These are phyloP conservation scores for Silvanus unidentatus DNA, from an alignment of 2,888 invertebrate species.

Conservation along the genomic window DNA sequence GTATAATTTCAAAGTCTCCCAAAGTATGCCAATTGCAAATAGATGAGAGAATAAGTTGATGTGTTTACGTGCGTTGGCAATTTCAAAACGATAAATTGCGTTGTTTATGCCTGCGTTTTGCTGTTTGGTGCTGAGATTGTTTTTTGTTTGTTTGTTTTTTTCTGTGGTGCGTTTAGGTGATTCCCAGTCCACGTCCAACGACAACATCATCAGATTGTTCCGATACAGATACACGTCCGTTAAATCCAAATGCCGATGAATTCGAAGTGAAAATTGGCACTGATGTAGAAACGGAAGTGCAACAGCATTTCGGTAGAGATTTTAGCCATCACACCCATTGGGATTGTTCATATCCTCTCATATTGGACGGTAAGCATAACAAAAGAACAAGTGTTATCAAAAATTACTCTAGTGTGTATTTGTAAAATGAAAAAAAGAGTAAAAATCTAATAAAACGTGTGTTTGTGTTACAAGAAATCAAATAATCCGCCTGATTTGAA, in stretches of 20 bases:
- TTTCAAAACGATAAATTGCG: conserved; percentile 3
- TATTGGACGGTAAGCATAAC: conserved; percentile 30
- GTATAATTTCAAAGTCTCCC: conserved; percentile 21
- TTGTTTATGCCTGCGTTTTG: not conserved
- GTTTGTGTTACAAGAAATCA: no score
- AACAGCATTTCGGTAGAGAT: conserved; percentile 30
- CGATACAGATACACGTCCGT: conserved; percentile 16
- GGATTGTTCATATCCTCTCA: conserved; percentile 26
- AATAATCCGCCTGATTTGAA: no score
- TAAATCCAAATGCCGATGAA: conserved; percentile 43
- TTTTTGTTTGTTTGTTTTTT: no score
- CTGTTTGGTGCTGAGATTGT: no score
- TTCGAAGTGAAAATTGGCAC: conserved; percentile 31
- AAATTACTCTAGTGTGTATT: not conserved
- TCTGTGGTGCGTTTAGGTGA: conserved; percentile 10
- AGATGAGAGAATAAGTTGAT: conserved; percentile 8
- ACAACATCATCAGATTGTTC: no score
- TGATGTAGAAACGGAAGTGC: conserved; percentile 30
- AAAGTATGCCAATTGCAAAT: conserved; percentile 18
- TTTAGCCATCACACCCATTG: conserved; percentile 18
- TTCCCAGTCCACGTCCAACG: conserved; percentile 20
- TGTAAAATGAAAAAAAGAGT: no score
- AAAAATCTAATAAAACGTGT: no score
- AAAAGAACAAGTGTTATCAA: not conserved
- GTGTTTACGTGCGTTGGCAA: conserved; percentile 10